Conservation (phyloP, 2,797 vertebrate genomes). For the Notolepis coatsorum region DNA sequence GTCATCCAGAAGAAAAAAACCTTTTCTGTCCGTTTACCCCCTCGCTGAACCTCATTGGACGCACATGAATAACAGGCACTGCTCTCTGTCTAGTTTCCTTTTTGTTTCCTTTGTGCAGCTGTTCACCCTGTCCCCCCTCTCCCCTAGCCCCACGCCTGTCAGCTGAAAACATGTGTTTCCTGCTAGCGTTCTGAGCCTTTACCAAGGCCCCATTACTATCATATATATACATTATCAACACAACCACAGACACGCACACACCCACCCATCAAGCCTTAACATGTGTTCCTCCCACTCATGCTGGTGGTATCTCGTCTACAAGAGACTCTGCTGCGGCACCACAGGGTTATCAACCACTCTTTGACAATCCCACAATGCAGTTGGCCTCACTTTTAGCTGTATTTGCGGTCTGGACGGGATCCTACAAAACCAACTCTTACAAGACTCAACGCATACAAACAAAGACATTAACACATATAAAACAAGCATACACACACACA, state of each 20-base stretch:
- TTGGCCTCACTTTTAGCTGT: slow-evolving; percentile 1
- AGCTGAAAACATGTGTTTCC: slow-evolving; percentile 79
- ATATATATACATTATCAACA: slow-evolving; percentile 18
- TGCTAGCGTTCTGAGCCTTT: slow-evolving; percentile 42
- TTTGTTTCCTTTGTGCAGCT: slow-evolving; percentile 74
- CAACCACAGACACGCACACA: slow-evolving; percentile 10
- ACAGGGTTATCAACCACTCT: slow-evolving; percentile 9
- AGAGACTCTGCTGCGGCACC: slow-evolving; percentile 39
- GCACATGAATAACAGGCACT: slow-evolving; percentile 39
- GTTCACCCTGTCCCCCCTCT: slow-evolving; percentile 24
- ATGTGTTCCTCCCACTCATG: slow-evolving; percentile 58
- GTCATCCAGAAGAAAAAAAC: slow-evolving; percentile 35
- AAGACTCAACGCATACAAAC: slow-evolving; percentile 1
- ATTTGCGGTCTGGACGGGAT: slow-evolving; percentile 1
- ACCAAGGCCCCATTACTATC: too few species aligned
- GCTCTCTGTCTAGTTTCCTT: slow-evolving; percentile 38
- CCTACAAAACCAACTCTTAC: not conserved
- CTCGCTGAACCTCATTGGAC: slow-evolving; percentile 47
- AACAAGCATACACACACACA: not conserved
- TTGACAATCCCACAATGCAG: slow-evolving; percentile 5
- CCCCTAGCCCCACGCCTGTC: slow-evolving; percentile 54
- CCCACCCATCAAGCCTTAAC: slow-evolving; percentile 50
- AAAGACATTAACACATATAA: not conserved
- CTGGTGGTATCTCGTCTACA: slow-evolving; percentile 33
- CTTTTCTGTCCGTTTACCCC: slow-evolving; percentile 9